Base-by-base conservation (phyloP, 2,888 invertebrate genomes). In the Eueremaeus valkanovi region DNA sequence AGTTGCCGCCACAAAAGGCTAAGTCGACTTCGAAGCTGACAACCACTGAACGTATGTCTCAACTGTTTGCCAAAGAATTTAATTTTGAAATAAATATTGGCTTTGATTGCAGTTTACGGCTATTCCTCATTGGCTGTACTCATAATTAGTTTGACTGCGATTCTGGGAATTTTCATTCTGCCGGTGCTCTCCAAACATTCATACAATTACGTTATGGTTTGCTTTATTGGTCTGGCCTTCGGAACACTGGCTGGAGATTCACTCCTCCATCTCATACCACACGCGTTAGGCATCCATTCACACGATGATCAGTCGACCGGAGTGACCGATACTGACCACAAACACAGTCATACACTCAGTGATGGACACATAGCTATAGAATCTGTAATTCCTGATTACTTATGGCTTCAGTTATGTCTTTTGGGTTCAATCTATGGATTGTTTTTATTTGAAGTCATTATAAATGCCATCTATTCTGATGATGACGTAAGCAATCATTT, bases 181-280 rank as follows among this genome's bases (percentile, higher is more conserved):
- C 83, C 84, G 18, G 76, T 83, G 5, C 78, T 82, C 24, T 78
- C 79, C 9, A 78, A 77, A 40, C 49, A 63, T 3, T 78, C 78
- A 0, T 84, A 83, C 77, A 76, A 81, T n/a, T 79, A 81, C 33
- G 75, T 84, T 74, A 82, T 86, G 80, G 81, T 83, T 3, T 79
- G 82, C n/a, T 84, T 85, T 78, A 81, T 85, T 45, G 85, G 85
- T 0, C 81, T 86, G 73, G 85, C 85, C 27, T 83, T 85, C 5
- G 85, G 85, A 0, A 84, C 85, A 0, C 80, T 86, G 73, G 80
- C 81, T 49, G 82, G 84, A 6, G 86, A 85, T 78, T 84, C 85
- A 3, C 73, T 85, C 11, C 79, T 86, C 3, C 86, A 86, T 80
- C 81, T 86, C 0, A 81, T 85, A 68, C 86, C 86, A 6, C 24